phyloP scores from a whole-genome alignment of 1,140 invertebrate genomes.

The Hyles vespertilio region DNA sequence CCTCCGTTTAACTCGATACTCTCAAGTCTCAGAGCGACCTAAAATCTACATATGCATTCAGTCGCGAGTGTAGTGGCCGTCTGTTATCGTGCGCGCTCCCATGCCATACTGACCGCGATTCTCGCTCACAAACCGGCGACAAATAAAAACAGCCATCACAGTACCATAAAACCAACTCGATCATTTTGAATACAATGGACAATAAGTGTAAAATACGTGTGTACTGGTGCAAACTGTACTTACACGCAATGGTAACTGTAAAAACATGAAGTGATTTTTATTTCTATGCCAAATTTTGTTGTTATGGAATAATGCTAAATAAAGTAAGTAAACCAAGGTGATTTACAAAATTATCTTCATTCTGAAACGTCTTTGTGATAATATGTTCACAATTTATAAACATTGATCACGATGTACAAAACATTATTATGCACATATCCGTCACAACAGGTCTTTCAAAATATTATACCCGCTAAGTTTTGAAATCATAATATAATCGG shows the following conservation, averaged over 20 bases:
- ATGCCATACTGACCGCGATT: constrained; percentile 15
- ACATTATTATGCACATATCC: too few species aligned
- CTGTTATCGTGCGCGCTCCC: constrained; percentile 15
- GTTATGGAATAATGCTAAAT: too few species aligned
- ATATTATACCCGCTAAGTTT: too few species aligned
- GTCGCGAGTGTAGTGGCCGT: constrained; percentile 15
- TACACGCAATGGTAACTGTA: not conserved
- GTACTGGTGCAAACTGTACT: not conserved
- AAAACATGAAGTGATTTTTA: constrained; percentile 3
- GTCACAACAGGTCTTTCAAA: too few species aligned
- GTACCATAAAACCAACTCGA: constrained; percentile 15
- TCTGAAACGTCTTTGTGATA: too few species aligned
- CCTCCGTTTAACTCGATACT: not conserved
- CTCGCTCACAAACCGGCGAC: constrained; percentile 3
- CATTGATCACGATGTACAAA: too few species aligned
- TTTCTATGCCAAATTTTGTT: too few species aligned
- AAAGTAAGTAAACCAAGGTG: too few species aligned
- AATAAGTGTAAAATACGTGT: constrained; percentile 12
- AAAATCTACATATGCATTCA: constrained; percentile 9
- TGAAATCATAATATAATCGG: too few species aligned
- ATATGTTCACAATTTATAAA: too few species aligned
- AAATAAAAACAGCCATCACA: constrained; percentile 13
- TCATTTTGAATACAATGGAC: constrained; percentile 13
- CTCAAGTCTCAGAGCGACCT: not conserved
- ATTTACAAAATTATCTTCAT: constrained; percentile 17